Evolutionary conservation across 92 coral and sea anemone genomes (phyloP), one percentile per base, ranked within the genome.

Genomic region (Palythoa heliodiscus): DNA sequence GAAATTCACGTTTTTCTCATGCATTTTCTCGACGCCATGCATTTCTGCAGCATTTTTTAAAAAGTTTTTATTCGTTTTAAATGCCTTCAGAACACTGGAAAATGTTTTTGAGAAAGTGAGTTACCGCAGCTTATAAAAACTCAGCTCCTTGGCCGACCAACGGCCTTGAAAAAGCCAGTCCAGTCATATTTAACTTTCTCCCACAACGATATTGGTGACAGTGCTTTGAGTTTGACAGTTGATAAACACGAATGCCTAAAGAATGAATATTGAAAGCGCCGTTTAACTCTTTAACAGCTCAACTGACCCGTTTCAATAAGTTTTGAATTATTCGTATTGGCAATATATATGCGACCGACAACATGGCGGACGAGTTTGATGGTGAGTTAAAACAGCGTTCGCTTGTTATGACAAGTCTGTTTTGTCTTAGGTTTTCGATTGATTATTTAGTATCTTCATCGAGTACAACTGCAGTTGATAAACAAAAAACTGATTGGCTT

Each of bases 351-450:
- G 37, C 11, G 9, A 20, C 11, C 7, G n/a, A 11, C 71, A 66
- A 66, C 37, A 66, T 66, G 71, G 71, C 71, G 71, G 71, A 66
- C 35, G 71, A 66, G 35, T n/a, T 66, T 66, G 71, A 66, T 66
- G 71, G 71, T 66, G 71, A 66, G 71, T 24, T 24, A 3, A 66
- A 24, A 20, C 6, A 24, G 12, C 13, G 29, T 66, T 66, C 13
- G 29, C 23, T 66, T 66, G 29, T 20, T 12, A 5, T 58, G 17
- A 58, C n/a, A 58, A 14, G 3, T 16, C 20, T 58, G 19, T 15
- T 15, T 58, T 15, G 12, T 5, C 11, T 2, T 20, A 7, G 1
- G 71, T 66, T 66, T 66, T 66, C 35, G 37, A 7, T 22, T 66
- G 25, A 17, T 66, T 20, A 2, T 20, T 23, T 66, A 7, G 14